Evolutionary conservation across 2,113 vertebrate genomes (phyloP).

Genomic region (Xyliphius kryptos): DNA sequence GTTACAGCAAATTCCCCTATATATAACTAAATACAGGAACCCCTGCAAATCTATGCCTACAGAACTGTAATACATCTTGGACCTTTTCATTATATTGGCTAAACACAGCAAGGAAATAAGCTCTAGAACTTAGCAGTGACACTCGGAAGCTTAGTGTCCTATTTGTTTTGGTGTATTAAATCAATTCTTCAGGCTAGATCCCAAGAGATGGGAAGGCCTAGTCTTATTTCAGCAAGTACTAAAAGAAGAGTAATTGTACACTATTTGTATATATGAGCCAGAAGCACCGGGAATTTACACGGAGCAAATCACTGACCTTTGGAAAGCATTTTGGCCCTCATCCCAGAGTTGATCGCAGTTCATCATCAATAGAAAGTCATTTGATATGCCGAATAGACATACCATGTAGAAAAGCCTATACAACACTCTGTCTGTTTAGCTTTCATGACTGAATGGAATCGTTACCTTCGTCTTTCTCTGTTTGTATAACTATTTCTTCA

Average conservation of each 20-base stretch:
- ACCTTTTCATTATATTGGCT: background rate
- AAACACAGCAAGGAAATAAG: background rate
- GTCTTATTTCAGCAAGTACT: conserved; percentile 39
- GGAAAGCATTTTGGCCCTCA: conserved; percentile 45
- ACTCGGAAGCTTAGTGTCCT: conserved; percentile 30
- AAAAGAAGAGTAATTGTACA: conserved; percentile 42
- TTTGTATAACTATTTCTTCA: background rate
- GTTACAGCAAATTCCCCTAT: background rate
- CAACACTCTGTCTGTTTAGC: conserved; percentile 30
- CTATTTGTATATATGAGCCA: conserved; percentile 49
- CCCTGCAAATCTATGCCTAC: background rate
- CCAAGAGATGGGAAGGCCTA: conserved; percentile 19
- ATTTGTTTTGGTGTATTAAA: conserved; percentile 39
- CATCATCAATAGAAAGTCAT: conserved; percentile 40
- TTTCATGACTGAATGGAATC: conserved; percentile 9
- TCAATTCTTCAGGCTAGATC: conserved; percentile 28
- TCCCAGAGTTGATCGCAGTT: conserved; percentile 45
- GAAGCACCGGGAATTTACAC: conserved; percentile 46
- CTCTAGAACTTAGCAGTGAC: background rate
- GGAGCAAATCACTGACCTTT: conserved; percentile 57
- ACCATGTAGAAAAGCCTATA: conserved; percentile 28
- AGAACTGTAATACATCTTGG: background rate
- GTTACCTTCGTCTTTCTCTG: background rate
- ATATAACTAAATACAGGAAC: background rate
- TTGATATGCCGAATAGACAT: conserved; percentile 47